A percentile compares a stretch with the other conserved stretches of the same genome.
These are phyloP conservation scores for Ypsolopha sequella DNA, from an alignment of 2,888 invertebrate species.

Conservation along the genomic window DNA sequence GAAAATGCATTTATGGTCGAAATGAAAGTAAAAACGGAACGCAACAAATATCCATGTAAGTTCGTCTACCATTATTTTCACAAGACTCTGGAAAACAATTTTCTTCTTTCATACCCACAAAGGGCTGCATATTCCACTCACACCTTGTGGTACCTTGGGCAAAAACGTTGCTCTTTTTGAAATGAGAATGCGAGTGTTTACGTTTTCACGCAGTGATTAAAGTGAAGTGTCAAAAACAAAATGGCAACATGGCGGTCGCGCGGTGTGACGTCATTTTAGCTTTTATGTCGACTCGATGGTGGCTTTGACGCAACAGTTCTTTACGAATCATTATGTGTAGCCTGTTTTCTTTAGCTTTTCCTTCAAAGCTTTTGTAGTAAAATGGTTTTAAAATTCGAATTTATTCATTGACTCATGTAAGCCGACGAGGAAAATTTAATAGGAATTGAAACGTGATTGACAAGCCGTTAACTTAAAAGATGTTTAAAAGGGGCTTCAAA, in stretches of 20 bases:
- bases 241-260: conserved; percentile 36
- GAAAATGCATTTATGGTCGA: too few relatives aligned
- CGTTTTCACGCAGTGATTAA: conserved; percentile 64
- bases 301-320: conserved; percentile 26
- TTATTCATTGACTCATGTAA: background rate
- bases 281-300: conserved; percentile 26
- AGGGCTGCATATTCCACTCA: conserved; percentile 25
- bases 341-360: background rate
- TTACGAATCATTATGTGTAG: background rate
- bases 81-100: conserved; percentile 13
- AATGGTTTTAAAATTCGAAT: background rate
- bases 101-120: conserved; percentile 18
- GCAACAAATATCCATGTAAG: too few relatives aligned
- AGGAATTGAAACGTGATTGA: conserved; percentile 15
- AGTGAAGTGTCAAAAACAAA: conserved; percentile 69
- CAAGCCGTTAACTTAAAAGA: conserved; percentile 16
- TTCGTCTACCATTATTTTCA: background rate
- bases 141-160: conserved; percentile 26
- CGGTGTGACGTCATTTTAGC: conserved; percentile 27
- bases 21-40: too few relatives aligned
- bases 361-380: background rate
- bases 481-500: conserved; percentile 28
- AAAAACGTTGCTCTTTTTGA: conserved; percentile 52
- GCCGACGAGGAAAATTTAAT: conserved; percentile 14
- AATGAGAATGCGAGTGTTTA: conserved; percentile 58